These are phyloP conservation scores for Neoseiulus cucumeris DNA, from an alignment of 1,140 invertebrate genomes.

Conservation along the genomic window DNA sequence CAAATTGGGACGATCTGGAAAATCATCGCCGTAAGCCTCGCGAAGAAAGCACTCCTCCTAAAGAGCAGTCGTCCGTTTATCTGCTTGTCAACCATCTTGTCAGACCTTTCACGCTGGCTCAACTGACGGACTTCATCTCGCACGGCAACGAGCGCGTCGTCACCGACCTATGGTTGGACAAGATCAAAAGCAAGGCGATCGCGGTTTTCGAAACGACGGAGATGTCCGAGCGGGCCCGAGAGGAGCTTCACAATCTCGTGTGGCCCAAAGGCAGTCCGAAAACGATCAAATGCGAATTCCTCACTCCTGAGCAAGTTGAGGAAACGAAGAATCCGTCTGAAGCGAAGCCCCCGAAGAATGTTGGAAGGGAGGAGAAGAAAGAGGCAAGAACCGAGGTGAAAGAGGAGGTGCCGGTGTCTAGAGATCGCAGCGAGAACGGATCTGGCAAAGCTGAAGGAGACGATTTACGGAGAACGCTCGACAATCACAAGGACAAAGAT, in stretches of 20 bases:
- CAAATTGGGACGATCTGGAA: neutral
- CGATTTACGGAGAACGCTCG: neutral
- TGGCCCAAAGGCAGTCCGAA: constrained; percentile 10
- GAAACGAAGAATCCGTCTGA: neutral
- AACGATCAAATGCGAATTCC: constrained; percentile 8
- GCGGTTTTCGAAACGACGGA: neutral
- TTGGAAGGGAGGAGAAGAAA: neutral
- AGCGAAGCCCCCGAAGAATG: neutral
- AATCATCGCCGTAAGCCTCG: neutral
- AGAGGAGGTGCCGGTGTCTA: neutral
- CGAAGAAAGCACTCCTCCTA: neutral
- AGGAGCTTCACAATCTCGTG: constrained; percentile 4
- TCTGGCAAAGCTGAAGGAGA: neutral
- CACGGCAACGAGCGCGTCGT: neutral
- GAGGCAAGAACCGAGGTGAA: neutral
- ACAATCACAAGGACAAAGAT: neutral
- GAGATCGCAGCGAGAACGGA: neutral
- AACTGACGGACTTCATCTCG: neutral
- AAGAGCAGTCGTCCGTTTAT: neutral
- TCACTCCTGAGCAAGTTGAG: neutral
- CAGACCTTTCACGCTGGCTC: neutral
- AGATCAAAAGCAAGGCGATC: constrained; percentile 1
- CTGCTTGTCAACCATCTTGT: neutral
- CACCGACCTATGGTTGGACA: neutral
- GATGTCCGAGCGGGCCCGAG: neutral